Evolutionary conservation across 2,113 vertebrate genomes (phyloP), one percentile per base, ranked within the genome.

Genomic region (Ameiurus melas): DNA sequence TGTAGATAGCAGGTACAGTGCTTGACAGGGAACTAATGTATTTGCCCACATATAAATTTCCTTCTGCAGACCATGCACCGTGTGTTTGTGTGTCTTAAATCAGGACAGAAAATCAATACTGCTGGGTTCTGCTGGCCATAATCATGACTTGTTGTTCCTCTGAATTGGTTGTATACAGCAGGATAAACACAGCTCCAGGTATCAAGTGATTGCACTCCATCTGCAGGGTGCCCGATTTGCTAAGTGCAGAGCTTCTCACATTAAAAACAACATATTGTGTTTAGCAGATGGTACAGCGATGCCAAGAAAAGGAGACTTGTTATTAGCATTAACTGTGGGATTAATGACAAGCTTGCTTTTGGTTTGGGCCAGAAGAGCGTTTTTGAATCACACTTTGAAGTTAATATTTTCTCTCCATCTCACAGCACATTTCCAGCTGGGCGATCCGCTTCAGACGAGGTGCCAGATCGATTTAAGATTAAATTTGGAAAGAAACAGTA

Each of bases 91-190:
- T 87, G 89, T 79, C 58, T 85, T 58, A 75, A 87, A 84, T 39
- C 77, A 80, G 87, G 88, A 90, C 90, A 89, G 87, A 84, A 88
- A 91, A 89, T 90, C 89, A 83, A 90, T 92, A 89, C 81, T 33
- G 53, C 80, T 71, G 90, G 83, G 88, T 81, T 90, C 85, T 90
- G 83, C 87, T 53, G 55, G 85, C 87, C 77, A 78, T 88, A 91
- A 90, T 86, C 82, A 33, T 66, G 85, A 43, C 86, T 85, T 84
- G 77, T 83, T 90, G 84, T 75, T 81, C 64, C 83, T 81, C 64
- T 89, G 75, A 89, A 89, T 88, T 62, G 86, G 73, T 84, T 91
- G 82, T 86, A 84, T 83, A 87, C 70, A 88, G 81, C 51, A 80
- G 60, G 27, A 47, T 33, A 84, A 87, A 81, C 71, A 58, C 81